Percentiles rank a stretch among this genome's conserved stretches.
These are phyloP conservation scores for Calidris pugnax DNA, from an alignment of 2,113 vertebrate species.

Conservation along the genomic window DNA sequence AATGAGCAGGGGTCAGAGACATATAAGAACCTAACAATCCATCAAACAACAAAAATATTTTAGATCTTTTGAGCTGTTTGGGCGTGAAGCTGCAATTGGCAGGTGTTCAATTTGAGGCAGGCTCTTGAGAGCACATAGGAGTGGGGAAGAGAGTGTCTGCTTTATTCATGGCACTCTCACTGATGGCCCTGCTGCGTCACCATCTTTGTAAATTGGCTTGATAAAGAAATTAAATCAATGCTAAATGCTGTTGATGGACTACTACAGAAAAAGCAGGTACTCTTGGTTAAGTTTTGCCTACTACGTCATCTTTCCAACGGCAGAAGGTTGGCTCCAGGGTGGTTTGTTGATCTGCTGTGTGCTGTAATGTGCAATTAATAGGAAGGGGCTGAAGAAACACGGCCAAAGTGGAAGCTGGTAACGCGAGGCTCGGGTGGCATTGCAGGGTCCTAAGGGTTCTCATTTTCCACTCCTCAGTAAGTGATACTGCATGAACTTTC, in stretches of 20 bases:
- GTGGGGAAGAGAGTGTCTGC: not conserved
- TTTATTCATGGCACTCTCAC: not conserved
- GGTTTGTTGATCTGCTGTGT: not conserved
- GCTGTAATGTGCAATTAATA: not conserved
- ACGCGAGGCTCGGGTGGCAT: not conserved
- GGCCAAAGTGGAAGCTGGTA: not conserved
- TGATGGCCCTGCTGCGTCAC: not conserved
- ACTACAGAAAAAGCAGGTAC: not conserved
- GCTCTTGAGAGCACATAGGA: not conserved
- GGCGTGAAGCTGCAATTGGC: not conserved
- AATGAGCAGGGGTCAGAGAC: not conserved
- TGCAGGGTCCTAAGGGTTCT: not conserved
- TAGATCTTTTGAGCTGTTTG: not conserved
- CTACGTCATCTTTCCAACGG: not conserved
- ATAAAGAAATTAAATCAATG: not conserved
- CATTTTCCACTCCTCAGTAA: slow-evolving; percentile 16
- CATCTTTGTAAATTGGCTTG: not conserved
- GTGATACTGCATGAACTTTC: slow-evolving; percentile 20
- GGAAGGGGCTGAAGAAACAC: not conserved
- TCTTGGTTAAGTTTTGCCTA: not conserved
- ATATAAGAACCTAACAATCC: too few species aligned
- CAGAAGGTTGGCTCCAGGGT: not conserved
- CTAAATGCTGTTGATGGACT: not conserved
- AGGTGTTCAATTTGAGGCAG: not conserved
- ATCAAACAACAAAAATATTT: too few species aligned